Evolutionary conservation across 2,797 vertebrate species (phyloP).

Genomic region (Etheostoma nigrum): DNA sequence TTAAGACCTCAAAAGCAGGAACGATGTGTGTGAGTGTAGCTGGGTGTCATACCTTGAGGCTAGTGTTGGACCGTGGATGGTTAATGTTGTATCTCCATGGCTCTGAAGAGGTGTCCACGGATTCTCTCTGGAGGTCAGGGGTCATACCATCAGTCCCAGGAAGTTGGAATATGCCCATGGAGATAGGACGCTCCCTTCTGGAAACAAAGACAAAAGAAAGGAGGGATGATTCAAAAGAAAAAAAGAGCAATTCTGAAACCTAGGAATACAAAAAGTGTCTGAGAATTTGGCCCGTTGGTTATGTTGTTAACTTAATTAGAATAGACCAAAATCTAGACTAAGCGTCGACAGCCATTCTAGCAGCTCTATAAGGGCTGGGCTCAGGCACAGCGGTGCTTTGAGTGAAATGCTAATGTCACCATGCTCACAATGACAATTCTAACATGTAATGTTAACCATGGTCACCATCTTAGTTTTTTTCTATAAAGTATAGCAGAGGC

Average conservation of each 20-base stretch:
- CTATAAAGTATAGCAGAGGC: neutral
- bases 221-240: neutral
- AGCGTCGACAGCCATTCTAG: neutral
- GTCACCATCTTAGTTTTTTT: neutral
- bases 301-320: neutral
- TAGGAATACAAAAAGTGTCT: neutral
- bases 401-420: neutral
- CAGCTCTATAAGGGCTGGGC: neutral
- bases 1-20: neutral
- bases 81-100: slow-evolving; percentile 94
- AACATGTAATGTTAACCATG: neutral
- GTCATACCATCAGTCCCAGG: slow-evolving; percentile 89
- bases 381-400: neutral
- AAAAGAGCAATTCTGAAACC: neutral
- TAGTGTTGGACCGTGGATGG: slow-evolving; percentile 92
- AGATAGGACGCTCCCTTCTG: slow-evolving; percentile 96
- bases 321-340: neutral
- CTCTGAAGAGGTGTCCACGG: slow-evolving; percentile 88
- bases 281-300: neutral
- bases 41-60: slow-evolving; percentile 89
- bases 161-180: slow-evolving; percentile 93
- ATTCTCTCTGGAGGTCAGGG: slow-evolving; percentile 88
- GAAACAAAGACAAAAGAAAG: slow-evolving; percentile 18
- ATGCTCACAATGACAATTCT: neutral
- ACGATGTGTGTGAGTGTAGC: neutral